A percentile compares a stretch with the other conserved stretches of the same genome.
Conservation (phyloP, 2,888 invertebrate species). For the Hyalella azteca region DNA sequence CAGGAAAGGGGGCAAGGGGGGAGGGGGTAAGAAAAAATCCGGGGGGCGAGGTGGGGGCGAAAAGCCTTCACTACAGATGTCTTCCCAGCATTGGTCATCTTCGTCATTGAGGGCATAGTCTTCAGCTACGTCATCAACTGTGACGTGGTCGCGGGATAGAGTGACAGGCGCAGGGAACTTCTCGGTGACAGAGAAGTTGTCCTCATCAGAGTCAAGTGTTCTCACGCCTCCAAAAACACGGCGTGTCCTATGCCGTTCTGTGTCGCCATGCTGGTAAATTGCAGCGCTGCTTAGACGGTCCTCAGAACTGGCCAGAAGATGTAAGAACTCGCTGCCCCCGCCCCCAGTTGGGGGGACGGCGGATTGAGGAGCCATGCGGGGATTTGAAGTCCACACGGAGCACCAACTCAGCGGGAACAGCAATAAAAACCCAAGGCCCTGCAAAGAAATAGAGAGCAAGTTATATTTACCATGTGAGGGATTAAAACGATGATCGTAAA, state of each 20-base stretch:
- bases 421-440: background rate
- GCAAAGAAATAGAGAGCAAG: background rate
- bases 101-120: no score
- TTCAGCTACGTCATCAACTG: no score
- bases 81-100: background rate
- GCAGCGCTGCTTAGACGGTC: no score
- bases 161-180: no score
- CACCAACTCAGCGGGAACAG: conserved; percentile 1
- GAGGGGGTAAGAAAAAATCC: background rate
- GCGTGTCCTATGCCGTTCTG: no score
- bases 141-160: no score
- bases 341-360: background rate
- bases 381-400: background rate
- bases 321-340: no score
- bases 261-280: no score
- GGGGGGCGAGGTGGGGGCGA: background rate
- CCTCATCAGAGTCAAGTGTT: no score
- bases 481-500: background rate
- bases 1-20: background rate
- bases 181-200: no score
- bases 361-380: background rate
- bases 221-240: no score
- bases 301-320: no score
- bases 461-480: background rate
- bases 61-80: background rate